Evolutionary conservation across 2,888 invertebrate genomes (phyloP).

Genomic region (Zeuzera pyrina): DNA sequence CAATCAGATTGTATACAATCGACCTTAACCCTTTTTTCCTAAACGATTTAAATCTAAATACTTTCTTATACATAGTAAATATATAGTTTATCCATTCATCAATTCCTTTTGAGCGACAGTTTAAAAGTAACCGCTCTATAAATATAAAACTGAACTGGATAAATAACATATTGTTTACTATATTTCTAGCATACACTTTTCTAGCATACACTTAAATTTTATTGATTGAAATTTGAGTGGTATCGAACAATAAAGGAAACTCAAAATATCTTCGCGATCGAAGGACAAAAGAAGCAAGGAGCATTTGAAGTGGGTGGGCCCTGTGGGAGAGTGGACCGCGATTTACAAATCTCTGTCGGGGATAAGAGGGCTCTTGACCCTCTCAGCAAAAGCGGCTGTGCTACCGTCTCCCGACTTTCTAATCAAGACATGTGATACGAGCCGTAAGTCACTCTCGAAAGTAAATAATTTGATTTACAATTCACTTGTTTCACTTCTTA

Average conservation of each 20-base stretch:
- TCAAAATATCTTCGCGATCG: constrained; percentile 22
- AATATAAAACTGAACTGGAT: no score
- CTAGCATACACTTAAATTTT: no score
- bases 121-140: no score
- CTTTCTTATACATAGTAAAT: no score
- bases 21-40: no score
- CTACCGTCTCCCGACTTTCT: constrained; percentile 22
- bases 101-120: background rate
- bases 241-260: background rate
- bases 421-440: constrained; percentile 21
- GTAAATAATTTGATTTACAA: no score
- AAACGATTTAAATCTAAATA: no score
- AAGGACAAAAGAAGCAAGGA: constrained; percentile 36
- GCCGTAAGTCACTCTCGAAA: constrained; percentile 4
- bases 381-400: constrained; percentile 18
- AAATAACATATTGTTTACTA: no score
- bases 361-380: constrained; percentile 53
- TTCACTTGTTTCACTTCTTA: no score
- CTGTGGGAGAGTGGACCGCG: constrained; percentile 35
- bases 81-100: background rate
- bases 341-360: constrained; percentile 51
- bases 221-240: no score
- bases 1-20: no score
- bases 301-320: constrained; percentile 36
- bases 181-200: no score